Evolutionary conservation across 2,888 invertebrate genomes (phyloP).

Genomic region (Lathronympha strigana): DNA sequence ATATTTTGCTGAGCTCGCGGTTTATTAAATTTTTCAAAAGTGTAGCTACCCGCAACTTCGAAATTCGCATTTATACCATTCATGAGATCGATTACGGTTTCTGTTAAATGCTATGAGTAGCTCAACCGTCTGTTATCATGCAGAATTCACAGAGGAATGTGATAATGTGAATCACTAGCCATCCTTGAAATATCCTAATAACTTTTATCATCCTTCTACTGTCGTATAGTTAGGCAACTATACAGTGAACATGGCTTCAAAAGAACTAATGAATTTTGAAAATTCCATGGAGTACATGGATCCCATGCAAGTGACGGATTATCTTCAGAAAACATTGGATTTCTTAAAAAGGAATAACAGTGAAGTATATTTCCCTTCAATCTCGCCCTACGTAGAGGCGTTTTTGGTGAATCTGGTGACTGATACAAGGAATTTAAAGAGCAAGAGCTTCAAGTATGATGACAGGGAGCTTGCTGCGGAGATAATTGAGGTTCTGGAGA

Average conservation of each 20-base stretch:
- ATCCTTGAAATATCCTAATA: background rate
- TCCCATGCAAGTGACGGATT: constrained; percentile 43
- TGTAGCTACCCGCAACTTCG: constrained; percentile 6
- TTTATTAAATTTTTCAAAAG: background rate
- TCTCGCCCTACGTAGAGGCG: constrained; percentile 46
- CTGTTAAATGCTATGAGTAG: background rate
- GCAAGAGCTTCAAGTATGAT: constrained; percentile 38
- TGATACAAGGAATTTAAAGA: constrained; percentile 46
- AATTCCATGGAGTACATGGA: constrained; percentile 42
- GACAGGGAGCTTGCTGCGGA: constrained; percentile 43
- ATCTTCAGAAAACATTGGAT: constrained; percentile 44
- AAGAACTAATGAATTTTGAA: constrained; percentile 36
- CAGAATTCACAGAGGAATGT: background rate
- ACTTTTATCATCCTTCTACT: background rate
- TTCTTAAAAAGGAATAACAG: constrained; percentile 48
- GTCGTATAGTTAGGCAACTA: background rate
- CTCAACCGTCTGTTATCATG: background rate
- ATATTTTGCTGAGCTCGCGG: background rate
- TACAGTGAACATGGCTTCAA: constrained; percentile 4
- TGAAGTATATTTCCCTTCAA: constrained; percentile 48
- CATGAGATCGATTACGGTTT: background rate
- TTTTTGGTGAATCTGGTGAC: constrained; percentile 49
- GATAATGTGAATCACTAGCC: background rate
- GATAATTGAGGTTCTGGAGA: constrained; percentile 46
- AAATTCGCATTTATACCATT: background rate